Evolutionary conservation across 2,113 vertebrate genomes (phyloP).

Genomic region (Microcebus lehilahytsara): DNA sequence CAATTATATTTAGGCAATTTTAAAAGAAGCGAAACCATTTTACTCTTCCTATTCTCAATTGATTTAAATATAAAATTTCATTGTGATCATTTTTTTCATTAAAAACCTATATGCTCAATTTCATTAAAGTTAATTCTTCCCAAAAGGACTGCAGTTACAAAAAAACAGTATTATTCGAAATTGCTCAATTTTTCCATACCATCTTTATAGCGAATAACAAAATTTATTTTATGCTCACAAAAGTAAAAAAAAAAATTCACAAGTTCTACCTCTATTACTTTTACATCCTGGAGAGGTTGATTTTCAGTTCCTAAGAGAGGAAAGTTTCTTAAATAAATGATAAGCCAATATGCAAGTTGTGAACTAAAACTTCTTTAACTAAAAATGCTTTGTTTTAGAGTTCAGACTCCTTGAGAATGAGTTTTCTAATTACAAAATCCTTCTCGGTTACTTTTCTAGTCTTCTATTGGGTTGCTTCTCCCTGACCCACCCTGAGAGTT

Average conservation of each 20-base stretch:
- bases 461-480: background rate
- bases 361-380: background rate
- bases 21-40: background rate
- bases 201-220: background rate
- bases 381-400: background rate
- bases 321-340: background rate
- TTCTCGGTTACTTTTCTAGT: background rate
- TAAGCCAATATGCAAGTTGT: background rate
- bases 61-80: slow-evolving; percentile 28
- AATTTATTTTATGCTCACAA: background rate
- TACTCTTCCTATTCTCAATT: background rate
- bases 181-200: background rate
- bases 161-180: background rate
- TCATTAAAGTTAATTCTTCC: background rate
- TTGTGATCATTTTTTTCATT: background rate
- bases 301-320: background rate
- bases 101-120: background rate
- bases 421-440: background rate
- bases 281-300: background rate
- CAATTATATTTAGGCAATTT: background rate
- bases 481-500: background rate
- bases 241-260: background rate
- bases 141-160: background rate
- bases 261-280: background rate
- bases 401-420: background rate